These are phyloP conservation scores for Melanerpes aurifrons DNA, from an alignment of 2,113 vertebrate genomes.

Conservation along the genomic window DNA sequence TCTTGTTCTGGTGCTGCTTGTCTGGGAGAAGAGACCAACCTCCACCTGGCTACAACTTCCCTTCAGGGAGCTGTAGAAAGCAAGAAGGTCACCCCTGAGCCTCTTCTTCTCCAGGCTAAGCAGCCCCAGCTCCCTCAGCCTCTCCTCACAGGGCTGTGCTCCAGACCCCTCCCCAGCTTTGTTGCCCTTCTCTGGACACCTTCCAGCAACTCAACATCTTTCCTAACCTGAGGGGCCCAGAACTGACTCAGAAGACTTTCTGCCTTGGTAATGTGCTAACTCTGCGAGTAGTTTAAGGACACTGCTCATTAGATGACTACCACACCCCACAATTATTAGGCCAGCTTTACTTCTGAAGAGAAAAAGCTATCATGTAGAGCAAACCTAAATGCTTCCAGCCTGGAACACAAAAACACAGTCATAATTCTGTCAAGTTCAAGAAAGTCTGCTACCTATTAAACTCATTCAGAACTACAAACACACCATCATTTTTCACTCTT, in stretches of 20 bases:
- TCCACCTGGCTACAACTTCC: too few relatives aligned
- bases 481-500: neutral
- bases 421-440: neutral
- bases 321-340: rapidly evolving
- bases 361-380: neutral
- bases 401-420: neutral
- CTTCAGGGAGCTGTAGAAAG: too few relatives aligned
- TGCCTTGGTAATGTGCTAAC: neutral
- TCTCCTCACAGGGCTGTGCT: too few relatives aligned
- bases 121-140: too few relatives aligned
- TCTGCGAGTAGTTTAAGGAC: neutral
- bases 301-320: neutral
- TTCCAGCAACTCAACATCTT: too few relatives aligned
- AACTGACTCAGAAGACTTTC: neutral
- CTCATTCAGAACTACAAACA: neutral
- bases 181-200: too few relatives aligned
- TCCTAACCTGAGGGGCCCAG: too few relatives aligned
- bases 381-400: neutral
- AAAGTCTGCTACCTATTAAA: neutral
- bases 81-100: too few relatives aligned
- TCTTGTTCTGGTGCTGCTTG: too few relatives aligned
- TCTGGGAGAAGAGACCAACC: too few relatives aligned
- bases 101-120: too few relatives aligned
- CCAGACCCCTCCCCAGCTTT: too few relatives aligned
- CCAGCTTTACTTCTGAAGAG: neutral